Conservation (phyloP, 2,888 invertebrate genomes). For the Pimpla rufipes region DNA sequence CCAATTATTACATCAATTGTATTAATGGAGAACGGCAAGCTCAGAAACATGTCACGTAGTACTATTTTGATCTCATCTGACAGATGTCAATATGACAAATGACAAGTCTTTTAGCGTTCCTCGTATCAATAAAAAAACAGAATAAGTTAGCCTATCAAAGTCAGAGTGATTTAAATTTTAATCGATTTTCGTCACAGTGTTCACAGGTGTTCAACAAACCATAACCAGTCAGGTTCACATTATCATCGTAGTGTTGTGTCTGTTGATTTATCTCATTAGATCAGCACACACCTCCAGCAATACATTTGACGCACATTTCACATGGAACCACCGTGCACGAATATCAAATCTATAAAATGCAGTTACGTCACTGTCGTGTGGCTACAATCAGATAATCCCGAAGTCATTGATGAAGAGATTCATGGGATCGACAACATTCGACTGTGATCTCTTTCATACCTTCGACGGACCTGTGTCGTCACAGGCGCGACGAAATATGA, state of each 20-base stretch:
- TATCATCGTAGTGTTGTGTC: neutral
- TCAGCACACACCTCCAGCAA: neutral
- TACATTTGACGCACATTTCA: neutral
- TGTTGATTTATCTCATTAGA: neutral
- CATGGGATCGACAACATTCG: neutral
- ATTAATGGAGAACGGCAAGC: neutral
- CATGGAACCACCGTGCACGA: neutral
- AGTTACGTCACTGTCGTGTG: no score
- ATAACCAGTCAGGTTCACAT: neutral
- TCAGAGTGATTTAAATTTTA: neutral
- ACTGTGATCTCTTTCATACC: neutral
- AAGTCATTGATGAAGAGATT: neutral
- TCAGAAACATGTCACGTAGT: neutral
- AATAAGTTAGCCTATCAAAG: neutral
- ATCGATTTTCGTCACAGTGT: neutral
- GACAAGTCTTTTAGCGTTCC: no score
- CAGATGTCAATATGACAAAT: neutral
- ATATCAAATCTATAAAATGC: no score
- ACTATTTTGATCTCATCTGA: neutral
- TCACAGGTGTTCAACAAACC: neutral
- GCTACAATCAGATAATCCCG: no score
- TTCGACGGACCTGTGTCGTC: slow-evolving; percentile 6
- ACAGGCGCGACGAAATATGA: neutral
- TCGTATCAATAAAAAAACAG: neutral
- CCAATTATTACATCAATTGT: neutral